A percentile compares a stretch with the other conserved stretches of the same genome.
Evolutionary conservation across 2,888 invertebrate genomes (phyloP).

Genomic region (Drosophila stalkeri): DNA sequence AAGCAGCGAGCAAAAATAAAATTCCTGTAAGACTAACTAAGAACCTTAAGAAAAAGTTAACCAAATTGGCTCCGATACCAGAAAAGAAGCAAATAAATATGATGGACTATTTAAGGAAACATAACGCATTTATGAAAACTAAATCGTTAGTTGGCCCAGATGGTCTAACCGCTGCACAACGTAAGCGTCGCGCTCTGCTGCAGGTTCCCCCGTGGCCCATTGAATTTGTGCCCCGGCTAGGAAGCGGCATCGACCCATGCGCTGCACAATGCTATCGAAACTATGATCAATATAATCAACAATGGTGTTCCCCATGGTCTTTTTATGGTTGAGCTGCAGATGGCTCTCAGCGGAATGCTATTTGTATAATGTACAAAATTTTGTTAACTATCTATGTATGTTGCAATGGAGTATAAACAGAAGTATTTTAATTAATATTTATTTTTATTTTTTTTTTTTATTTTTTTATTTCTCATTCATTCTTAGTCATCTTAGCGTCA

Average conservation of each 20-base stretch:
- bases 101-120: neutral
- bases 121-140: neutral
- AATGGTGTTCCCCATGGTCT: slow-evolving; percentile 7
- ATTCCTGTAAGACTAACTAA: slow-evolving; percentile 12
- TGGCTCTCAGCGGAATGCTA: neutral
- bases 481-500: no score
- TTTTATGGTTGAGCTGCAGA: neutral
- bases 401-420: neutral
- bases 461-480: neutral
- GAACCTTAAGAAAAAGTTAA: neutral
- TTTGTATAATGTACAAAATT: neutral
- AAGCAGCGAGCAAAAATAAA: neutral
- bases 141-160: slow-evolving; percentile 35
- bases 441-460: neutral
- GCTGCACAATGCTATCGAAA: slow-evolving; percentile 4
- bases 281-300: slow-evolving; percentile 2
- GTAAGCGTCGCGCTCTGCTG: slow-evolving; percentile 34
- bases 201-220: slow-evolving; percentile 57
- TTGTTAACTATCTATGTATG: neutral
- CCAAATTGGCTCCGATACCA: neutral
- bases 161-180: slow-evolving; percentile 41
- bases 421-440: neutral
- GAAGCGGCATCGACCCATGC: slow-evolving; percentile 54
- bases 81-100: neutral
- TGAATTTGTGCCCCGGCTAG: slow-evolving; percentile 59